These are phyloP conservation scores for Xyrichtys novacula DNA, from an alignment of 2,797 vertebrate species.

Conservation along the genomic window DNA sequence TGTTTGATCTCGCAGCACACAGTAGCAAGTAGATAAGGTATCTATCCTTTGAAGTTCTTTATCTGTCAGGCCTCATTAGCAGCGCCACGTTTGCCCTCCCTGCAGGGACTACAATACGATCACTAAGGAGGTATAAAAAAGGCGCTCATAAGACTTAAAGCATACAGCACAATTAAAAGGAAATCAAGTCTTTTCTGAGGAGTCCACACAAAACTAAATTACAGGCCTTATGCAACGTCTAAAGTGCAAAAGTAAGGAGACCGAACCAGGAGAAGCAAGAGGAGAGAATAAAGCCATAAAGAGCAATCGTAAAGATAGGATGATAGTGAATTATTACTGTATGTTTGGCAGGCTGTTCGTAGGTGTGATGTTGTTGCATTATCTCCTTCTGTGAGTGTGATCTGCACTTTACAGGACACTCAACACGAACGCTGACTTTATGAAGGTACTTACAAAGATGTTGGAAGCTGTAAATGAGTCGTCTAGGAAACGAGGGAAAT, in stretches of 20 bases:
- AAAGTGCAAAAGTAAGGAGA: constrained; percentile 64
- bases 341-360: constrained; percentile 57
- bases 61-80: constrained; percentile 75
- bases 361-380: constrained; percentile 74
- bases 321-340: constrained; percentile 78
- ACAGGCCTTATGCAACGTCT: constrained; percentile 61
- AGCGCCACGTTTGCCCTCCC: constrained; percentile 51
- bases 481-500: background rate
- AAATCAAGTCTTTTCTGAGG: constrained; percentile 58
- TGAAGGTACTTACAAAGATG: constrained; percentile 58
- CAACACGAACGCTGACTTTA: constrained; percentile 64
- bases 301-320: constrained; percentile 65
- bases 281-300: constrained; percentile 63
- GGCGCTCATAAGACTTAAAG: constrained; percentile 32
- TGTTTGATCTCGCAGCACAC: constrained; percentile 72
- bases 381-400: constrained; percentile 53
- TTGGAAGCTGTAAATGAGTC: constrained; percentile 30
- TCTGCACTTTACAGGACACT: constrained; percentile 75
- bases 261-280: constrained; percentile 20
- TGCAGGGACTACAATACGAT: constrained; percentile 18
- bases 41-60: constrained; percentile 68
- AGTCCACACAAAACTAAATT: constrained; percentile 39
- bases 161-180: constrained; percentile 57
- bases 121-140: constrained; percentile 49
- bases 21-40: constrained; percentile 83